These are phyloP conservation scores for Eupithecia dodoneata DNA, from an alignment of 2,888 invertebrate species.

Conservation along the genomic window DNA sequence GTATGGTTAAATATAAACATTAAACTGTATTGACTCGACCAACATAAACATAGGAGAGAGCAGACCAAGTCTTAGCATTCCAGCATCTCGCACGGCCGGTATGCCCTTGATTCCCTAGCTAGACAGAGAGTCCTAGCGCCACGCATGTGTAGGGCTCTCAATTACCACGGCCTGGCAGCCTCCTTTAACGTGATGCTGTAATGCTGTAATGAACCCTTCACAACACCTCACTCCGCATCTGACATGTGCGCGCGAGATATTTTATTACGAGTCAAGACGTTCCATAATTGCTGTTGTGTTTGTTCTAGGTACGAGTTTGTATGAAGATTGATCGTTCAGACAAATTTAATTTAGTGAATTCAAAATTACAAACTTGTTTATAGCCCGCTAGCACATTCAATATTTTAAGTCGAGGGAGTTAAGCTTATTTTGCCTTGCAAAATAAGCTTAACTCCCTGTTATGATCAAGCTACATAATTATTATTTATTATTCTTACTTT, in stretches of 20 bases:
- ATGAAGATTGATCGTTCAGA: neutral
- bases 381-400: neutral
- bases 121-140: neutral
- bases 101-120: conserved; percentile 1
- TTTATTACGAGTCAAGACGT: neutral
- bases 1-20: neutral
- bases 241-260: neutral
- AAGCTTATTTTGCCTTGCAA: neutral
- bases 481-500: neutral
- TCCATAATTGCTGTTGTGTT: neutral
- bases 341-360: neutral
- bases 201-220: neutral
- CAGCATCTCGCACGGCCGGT: neutral
- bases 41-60: neutral
- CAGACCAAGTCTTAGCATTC: neutral
- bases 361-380: neutral
- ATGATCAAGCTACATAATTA: neutral
- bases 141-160: neutral
- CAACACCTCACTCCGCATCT: neutral
- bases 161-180: neutral
- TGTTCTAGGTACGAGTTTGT: neutral
- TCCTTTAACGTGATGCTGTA: neutral
- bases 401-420: neutral
- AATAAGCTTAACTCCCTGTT: too few species aligned
- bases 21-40: neutral